A percentile compares a stretch with the other conserved stretches of the same genome.
These are phyloP conservation scores for Hormaphis cornu DNA, from an alignment of 1,140 invertebrate species.

Conservation along the genomic window DNA sequence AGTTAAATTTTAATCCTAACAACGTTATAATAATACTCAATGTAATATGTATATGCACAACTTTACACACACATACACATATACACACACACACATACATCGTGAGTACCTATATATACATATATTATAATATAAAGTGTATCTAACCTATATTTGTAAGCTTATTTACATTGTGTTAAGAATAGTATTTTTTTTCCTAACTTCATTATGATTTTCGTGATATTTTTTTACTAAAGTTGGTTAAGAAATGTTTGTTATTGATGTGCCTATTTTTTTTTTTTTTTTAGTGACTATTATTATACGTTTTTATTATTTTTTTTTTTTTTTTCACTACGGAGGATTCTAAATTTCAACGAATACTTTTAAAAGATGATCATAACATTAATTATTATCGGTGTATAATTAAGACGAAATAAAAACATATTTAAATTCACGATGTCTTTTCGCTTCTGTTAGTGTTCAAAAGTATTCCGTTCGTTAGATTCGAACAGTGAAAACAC, in stretches of 20 bases:
- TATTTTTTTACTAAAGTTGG: conserved; percentile 29
- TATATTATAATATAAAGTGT: background rate
- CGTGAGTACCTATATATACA: background rate
- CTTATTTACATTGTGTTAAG: conserved; percentile 11
- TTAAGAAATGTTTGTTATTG: conserved; percentile 27
- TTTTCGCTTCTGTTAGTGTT: no score
- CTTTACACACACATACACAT: background rate
- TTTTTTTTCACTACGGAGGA: conserved; percentile 2
- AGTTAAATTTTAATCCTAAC: background rate
- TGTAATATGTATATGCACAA: conserved; percentile 1
- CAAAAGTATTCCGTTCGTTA: no score
- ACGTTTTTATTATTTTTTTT: background rate
- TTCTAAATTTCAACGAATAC: conserved; percentile 11
- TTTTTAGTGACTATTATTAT: conserved; percentile 28
- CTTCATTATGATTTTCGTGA: conserved; percentile 26
- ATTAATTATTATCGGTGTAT: conserved; percentile 15
- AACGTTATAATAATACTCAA: background rate
- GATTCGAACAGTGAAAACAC: no score
- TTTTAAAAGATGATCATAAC: conserved; percentile 26
- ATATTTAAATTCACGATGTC: conserved; percentile 21
- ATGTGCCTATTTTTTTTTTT: conserved; percentile 30
- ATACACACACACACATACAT: no score
- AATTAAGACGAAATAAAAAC: conserved; percentile 23
- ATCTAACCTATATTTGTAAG: background rate
- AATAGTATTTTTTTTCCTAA: conserved; percentile 10